These are phyloP conservation scores for Epizoanthus rinbou DNA, from an alignment of 92 coral and sea anemone species.

Conservation along the genomic window DNA sequence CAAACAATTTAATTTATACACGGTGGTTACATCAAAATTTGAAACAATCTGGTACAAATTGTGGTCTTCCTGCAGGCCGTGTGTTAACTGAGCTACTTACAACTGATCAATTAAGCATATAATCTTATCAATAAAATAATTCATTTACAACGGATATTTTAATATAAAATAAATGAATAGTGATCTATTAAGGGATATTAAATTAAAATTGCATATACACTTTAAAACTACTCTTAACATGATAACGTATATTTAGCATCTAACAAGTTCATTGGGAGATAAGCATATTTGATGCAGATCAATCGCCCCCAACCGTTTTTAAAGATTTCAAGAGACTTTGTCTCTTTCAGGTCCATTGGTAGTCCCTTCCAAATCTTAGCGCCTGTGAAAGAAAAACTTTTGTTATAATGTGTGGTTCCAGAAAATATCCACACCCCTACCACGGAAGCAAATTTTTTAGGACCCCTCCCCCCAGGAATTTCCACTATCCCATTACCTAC, in stretches of 20 bases:
- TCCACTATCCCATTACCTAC: no score
- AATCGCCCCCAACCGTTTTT: background rate
- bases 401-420: no score
- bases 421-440: no score
- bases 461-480: no score
- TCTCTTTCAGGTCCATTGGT: constrained; percentile 19
- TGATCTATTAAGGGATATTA: no score
- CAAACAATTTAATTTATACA: no score
- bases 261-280: background rate
- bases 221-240: background rate
- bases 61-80: constrained; percentile 18
- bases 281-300: constrained; percentile 1
- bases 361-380: constrained; percentile 17
- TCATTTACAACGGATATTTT: no score
- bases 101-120: no score
- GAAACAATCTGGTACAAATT: constrained; percentile 6
- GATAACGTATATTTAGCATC: background rate
- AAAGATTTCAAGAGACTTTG: constrained; percentile 16
- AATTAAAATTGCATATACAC: no score
- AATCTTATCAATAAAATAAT: no score
- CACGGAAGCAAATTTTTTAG: no score
- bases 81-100: constrained; percentile 3
- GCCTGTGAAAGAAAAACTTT: constrained; percentile 19
- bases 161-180: no score
- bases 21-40: background rate